A percentile compares a stretch with the other conserved stretches of the same genome.
phyloP scores from a whole-genome alignment of 2,797 vertebrate species.

The Myripristis murdjan region DNA sequence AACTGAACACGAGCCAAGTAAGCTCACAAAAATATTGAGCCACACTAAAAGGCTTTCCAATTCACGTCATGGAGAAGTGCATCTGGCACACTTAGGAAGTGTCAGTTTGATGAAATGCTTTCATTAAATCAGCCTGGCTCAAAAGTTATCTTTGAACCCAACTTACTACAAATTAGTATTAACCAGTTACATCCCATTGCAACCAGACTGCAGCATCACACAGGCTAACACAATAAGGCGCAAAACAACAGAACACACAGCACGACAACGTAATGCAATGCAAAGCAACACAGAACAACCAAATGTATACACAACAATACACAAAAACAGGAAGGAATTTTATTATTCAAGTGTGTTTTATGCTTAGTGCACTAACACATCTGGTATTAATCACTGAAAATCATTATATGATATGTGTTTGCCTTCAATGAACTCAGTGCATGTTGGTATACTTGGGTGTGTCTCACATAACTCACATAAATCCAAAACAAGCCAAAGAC shows the following conservation, averaged over 20 bases:
- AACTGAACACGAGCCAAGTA: constrained; percentile 58
- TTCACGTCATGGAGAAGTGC: constrained; percentile 1
- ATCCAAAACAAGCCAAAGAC: too few species aligned
- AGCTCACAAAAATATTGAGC: constrained; percentile 11
- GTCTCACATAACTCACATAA: too few species aligned
- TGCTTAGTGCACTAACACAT: too few species aligned
- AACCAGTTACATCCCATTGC: background rate
- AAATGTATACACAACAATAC: background rate
- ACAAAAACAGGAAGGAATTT: too few species aligned
- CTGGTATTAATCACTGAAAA: too few species aligned
- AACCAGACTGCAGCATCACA: too few species aligned
- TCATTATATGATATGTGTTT: too few species aligned
- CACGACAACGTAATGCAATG: background rate
- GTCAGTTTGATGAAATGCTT: constrained; percentile 36
- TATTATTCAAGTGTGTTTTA: too few species aligned
- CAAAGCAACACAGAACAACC: constrained; percentile 5
- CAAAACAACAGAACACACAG: background rate
- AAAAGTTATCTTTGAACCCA: background rate
- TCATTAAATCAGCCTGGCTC: constrained; percentile 9
- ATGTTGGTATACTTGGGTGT: too few species aligned
- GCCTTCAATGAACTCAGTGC: too few species aligned
- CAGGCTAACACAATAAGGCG: too few species aligned
- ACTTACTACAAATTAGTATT: background rate
- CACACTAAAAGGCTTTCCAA: constrained; percentile 33
- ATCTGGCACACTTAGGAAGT: background rate